Base-by-base conservation (phyloP, 2,113 vertebrate genomes). In the Phoxinus phoxinus region DNA sequence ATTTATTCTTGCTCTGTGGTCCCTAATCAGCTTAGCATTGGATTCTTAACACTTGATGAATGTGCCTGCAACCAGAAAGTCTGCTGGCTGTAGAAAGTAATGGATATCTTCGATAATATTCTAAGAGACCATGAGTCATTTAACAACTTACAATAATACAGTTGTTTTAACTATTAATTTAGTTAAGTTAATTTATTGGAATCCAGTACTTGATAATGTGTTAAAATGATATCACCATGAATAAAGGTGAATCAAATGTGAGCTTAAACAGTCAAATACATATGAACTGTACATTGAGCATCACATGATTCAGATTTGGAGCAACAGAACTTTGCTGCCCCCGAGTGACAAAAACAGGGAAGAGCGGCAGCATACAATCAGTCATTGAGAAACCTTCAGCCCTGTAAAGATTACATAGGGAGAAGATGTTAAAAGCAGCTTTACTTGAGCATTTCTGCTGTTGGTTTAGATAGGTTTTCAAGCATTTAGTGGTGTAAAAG, bases 321-420 rank as follows among this genome's bases (percentile, higher is more conserved):
- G 79, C 63, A 56, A 61, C 89, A 83, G 86, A 87, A 81, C 51
- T 89, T 32, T 93, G 90, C 93, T 92, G 92, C 93, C 93, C 91
- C 90, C 93, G 79, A 90, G 90, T 92, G 94, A 90, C 86, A 59
- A 89, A 3, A 56, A 32, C 2, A 0, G 21, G 59, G 63, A 90
- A 83, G 41, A 76, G 51, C 48, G 27, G 19, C 74, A 1, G n/a
- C 48, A 76, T 4, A 12, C n/a, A 25, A 51, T 53, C 48, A 21
- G 74, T 32, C 17, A 56, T 27, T 32, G 27, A 51, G 13, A 75
- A 75, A 71, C 35, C 21, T 23, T 35, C 67, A 37, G 32, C 32
- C 23, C 67, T 37, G 65, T 19, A 37, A 37, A 71, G 67, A 71
- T 23, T 11, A 23, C 32, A 69, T 7, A 71, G 9, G n/a, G n/a